A percentile compares a stretch with the other conserved stretches of the same genome.
Conservation (phyloP, 2,888 invertebrate genomes). For the Eupithecia subfuscata region DNA sequence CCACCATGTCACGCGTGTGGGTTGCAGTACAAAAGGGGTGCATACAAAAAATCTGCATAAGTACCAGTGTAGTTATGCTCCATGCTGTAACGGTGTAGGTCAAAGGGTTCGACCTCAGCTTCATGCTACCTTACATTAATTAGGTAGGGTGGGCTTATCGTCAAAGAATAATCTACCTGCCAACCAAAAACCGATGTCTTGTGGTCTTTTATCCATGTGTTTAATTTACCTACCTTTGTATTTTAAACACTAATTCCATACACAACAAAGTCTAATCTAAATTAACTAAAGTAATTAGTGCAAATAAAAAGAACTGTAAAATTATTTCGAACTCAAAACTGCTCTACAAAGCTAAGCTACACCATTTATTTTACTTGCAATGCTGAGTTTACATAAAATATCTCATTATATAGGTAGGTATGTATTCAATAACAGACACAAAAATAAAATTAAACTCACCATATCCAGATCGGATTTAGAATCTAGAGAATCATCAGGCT, state of each 20-base stretch:
- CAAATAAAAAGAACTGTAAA: background rate
- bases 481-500: conserved; percentile 46
- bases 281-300: background rate
- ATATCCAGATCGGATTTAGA: conserved; percentile 53
- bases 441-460: conserved; percentile 48
- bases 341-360: background rate
- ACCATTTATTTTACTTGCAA: background rate
- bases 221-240: background rate
- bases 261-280: background rate
- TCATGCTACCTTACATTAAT: no score
- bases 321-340: background rate
- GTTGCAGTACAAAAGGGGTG: no score
- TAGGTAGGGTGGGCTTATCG: no score
- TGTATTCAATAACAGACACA: background rate
- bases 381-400: background rate
- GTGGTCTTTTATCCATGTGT: background rate
- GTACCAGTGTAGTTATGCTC: no score
- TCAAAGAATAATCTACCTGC: no score
- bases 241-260: background rate
- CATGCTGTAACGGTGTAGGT: no score
- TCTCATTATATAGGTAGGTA: background rate
- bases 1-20: no score
- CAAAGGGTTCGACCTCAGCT: no score
- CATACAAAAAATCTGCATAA: no score
- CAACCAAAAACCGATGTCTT: no score